These are phyloP conservation scores for Apeltes quadracus DNA, from an alignment of 2,113 vertebrate species.

Conservation along the genomic window DNA sequence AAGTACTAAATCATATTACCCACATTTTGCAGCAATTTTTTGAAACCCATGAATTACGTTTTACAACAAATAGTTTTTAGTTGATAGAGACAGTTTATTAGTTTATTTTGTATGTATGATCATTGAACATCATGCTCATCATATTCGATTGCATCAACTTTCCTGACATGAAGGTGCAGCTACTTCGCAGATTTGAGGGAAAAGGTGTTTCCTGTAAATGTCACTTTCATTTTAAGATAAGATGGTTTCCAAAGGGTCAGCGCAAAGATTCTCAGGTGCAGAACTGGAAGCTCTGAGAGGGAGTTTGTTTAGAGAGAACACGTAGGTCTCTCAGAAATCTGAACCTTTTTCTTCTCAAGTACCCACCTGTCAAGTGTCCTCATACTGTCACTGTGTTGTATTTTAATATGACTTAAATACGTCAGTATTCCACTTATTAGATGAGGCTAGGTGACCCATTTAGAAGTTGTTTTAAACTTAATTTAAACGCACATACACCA, in stretches of 20 bases:
- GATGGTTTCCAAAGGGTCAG: constrained; percentile 55
- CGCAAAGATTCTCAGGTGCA: constrained; percentile 45
- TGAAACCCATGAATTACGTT: not conserved
- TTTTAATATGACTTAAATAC: constrained; percentile 67
- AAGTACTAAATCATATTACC: not conserved
- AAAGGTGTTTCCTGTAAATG: constrained; percentile 70
- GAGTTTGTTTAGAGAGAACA: constrained; percentile 28
- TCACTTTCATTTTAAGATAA: constrained; percentile 64
- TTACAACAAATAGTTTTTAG: not conserved
- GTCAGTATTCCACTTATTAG: constrained; percentile 73
- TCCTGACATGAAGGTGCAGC: constrained; percentile 40
- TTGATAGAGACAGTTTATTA: not conserved
- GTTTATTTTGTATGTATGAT: not conserved
- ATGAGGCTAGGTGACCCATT: constrained; percentile 71
- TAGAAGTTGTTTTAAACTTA: constrained; percentile 83
- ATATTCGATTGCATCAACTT: constrained; percentile 52
- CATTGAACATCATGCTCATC: not conserved
- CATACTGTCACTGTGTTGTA: constrained; percentile 40
- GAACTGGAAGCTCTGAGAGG: constrained; percentile 34
- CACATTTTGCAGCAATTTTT: not conserved
- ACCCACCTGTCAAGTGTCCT: constrained; percentile 35
- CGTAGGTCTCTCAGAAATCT: constrained; percentile 30
- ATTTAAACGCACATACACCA: constrained; percentile 76
- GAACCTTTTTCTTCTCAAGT: constrained; percentile 15
- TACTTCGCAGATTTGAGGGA: constrained; percentile 37